Evolutionary conservation across 1,140 invertebrate species (phyloP).

Genomic region (Drosophila mauritiana): DNA sequence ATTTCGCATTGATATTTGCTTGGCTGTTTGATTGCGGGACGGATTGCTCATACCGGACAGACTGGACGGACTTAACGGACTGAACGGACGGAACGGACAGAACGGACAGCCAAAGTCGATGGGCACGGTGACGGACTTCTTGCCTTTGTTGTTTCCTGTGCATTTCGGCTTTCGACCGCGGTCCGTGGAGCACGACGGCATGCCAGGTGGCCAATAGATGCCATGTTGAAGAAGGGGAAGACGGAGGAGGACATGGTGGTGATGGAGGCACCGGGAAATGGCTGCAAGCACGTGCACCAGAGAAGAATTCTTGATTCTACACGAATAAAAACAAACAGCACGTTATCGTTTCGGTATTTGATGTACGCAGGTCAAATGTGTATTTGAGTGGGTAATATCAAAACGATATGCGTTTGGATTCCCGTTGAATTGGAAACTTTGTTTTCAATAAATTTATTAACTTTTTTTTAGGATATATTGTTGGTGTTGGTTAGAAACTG

Average conservation of each 20-base stretch:
- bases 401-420: not conserved
- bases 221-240: too few relatives aligned
- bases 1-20: slow-evolving; percentile 71
- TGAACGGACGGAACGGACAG: too few relatives aligned
- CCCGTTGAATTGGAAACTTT: not conserved
- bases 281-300: slow-evolving; percentile 61
- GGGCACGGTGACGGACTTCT: not conserved
- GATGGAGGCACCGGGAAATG: not conserved
- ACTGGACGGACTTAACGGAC: too few relatives aligned
- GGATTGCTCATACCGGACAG: too few relatives aligned
- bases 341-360: not conserved
- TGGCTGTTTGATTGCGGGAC: slow-evolving; percentile 47
- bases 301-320: slow-evolving; percentile 34
- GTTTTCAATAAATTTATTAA: too few relatives aligned
- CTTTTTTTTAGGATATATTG: too few relatives aligned
- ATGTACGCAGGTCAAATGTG: not conserved
- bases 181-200: slow-evolving; percentile 63
- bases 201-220: not conserved
- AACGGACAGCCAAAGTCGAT: too few relatives aligned
- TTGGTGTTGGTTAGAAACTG: too few relatives aligned
- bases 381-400: not conserved
- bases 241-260: not conserved
- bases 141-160: slow-evolving; percentile 6
- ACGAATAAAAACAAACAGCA: not conserved
- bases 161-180: slow-evolving; percentile 51